phyloP scores from a whole-genome alignment of 35 echinoderm and acorn worm species.

The Apostichopus parvimensis region DNA sequence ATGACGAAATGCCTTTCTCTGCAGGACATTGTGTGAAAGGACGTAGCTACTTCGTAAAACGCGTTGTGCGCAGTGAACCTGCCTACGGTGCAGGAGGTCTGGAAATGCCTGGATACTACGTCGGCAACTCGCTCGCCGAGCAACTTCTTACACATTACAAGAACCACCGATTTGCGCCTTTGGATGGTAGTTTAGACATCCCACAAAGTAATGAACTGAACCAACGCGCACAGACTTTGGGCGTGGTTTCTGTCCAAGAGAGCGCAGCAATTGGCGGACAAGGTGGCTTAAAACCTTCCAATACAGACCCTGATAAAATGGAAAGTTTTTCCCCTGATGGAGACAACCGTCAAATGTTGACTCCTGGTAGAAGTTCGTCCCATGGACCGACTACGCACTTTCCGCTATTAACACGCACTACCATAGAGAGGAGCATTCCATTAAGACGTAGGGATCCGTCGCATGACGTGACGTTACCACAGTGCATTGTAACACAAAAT shows the following conservation, averaged over 20 bases:
- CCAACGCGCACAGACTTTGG: slow-evolving; percentile 29
- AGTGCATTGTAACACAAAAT: slow-evolving; percentile 3
- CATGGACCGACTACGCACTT: background rate
- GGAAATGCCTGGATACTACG: slow-evolving; percentile 39
- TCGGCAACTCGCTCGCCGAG: slow-evolving; percentile 33
- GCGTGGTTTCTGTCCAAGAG: background rate
- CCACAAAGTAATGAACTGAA: slow-evolving; percentile 1
- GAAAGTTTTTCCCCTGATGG: background rate
- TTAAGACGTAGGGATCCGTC: slow-evolving; percentile 24
- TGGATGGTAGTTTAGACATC: background rate
- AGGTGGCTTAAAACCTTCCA: slow-evolving; percentile 7
- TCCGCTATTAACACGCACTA: background rate
- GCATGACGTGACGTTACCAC: slow-evolving; percentile 26
- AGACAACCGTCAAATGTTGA: background rate
- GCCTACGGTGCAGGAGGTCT: background rate
- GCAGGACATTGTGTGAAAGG: slow-evolving; percentile 22
- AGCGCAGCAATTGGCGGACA: slow-evolving; percentile 23
- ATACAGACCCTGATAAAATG: background rate
- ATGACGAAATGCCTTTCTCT: slow-evolving; percentile 32
- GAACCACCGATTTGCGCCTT: too few relatives aligned
- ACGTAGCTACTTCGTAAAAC: slow-evolving; percentile 19
- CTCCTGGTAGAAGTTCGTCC: background rate
- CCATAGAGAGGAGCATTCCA: slow-evolving; percentile 36
- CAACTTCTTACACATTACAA: slow-evolving; percentile 10
- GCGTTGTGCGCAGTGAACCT: slow-evolving; percentile 30